Conservation (phyloP, 2,113 vertebrate species). For the Willisornis vidua region DNA sequence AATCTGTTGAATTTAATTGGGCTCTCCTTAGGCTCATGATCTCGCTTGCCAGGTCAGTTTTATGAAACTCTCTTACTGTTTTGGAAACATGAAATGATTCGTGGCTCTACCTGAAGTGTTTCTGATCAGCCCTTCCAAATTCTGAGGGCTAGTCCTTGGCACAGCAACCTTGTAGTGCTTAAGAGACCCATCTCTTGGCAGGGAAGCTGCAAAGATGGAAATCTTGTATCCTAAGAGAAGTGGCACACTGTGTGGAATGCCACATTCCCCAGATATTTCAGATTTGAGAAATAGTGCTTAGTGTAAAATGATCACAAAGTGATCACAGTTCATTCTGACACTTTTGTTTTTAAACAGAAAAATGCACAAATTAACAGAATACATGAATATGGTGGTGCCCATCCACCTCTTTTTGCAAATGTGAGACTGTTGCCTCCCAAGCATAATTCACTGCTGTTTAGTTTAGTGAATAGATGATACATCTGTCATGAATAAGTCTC, state of each 20-base stretch:
- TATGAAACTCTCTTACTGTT: conserved; percentile 38
- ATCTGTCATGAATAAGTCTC: neutral
- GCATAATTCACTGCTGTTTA: neutral
- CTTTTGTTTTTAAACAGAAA: neutral
- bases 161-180: neutral
- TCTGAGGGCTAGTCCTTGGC: neutral
- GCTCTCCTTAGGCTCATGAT: conserved; percentile 39
- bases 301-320: neutral
- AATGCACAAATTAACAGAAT: neutral
- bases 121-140: neutral
- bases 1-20: conserved; percentile 58
- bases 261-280: neutral
- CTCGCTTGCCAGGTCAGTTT: conserved; percentile 34
- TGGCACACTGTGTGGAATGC: neutral
- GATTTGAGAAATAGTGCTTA: neutral
- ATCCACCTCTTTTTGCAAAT: neutral
- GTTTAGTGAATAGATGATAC: neutral
- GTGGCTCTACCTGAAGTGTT: conserved; percentile 1
- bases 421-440: neutral
- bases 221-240: neutral
- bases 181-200: neutral
- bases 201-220: neutral
- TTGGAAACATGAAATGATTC: neutral
- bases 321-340: neutral
- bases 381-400: neutral